phyloP scores from a whole-genome alignment of 2,888 invertebrate genomes.

The Gastrophysa polygoni region DNA sequence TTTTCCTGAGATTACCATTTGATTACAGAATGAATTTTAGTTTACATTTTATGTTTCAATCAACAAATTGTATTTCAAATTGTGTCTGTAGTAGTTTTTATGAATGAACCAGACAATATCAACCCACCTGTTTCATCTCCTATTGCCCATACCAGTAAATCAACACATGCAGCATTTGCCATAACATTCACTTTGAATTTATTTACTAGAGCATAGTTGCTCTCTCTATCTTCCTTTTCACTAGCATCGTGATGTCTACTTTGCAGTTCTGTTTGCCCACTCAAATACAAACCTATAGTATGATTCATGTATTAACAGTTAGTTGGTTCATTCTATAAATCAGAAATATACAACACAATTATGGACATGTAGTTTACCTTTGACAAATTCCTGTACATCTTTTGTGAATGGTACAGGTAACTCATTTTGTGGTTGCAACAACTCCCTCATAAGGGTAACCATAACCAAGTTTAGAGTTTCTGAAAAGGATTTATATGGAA shows the following conservation, averaged over 20 bases:
- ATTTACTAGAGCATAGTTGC: slow-evolving; percentile 81
- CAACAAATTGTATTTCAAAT: no score
- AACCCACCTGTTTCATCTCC: slow-evolving; percentile 90
- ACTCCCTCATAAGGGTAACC: slow-evolving; percentile 88
- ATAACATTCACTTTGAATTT: slow-evolving; percentile 94
- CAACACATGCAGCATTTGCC: slow-evolving; percentile 97
- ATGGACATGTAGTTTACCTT: slow-evolving; percentile 44
- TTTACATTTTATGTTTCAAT: no score
- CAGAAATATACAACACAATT: no score
- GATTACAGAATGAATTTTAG: no score
- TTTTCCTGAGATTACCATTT: no score
- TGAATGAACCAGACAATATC: no score
- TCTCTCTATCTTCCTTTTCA: slow-evolving; percentile 81
- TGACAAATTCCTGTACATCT: slow-evolving; percentile 75
- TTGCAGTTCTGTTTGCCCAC: slow-evolving; percentile 92
- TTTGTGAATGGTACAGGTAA: slow-evolving; percentile 88
- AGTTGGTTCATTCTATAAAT: no score
- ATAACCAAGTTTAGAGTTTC: slow-evolving; percentile 93
- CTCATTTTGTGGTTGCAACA: slow-evolving; percentile 89
- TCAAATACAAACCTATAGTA: slow-evolving; percentile 79
- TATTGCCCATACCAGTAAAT: slow-evolving; percentile 97
- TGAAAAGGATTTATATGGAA: slow-evolving; percentile 93
- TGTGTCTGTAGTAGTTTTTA: no score
- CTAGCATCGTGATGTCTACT: slow-evolving; percentile 84
- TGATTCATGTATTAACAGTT: no score